These are phyloP conservation scores for Drosophila antonietae DNA, from an alignment of 2,888 invertebrate genomes.

Conservation along the genomic window DNA sequence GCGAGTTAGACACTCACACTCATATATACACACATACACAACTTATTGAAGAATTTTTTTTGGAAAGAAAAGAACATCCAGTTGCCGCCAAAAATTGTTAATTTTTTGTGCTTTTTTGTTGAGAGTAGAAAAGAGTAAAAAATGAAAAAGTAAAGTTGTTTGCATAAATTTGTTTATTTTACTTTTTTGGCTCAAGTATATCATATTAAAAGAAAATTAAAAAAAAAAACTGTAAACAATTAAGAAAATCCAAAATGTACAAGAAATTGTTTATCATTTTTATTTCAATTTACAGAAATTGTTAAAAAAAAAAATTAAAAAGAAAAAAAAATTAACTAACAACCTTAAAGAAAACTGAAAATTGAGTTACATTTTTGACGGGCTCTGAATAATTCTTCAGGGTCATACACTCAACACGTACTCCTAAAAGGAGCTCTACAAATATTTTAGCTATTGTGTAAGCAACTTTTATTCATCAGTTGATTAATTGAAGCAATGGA, in stretches of 20 bases:
- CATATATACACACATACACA: slow-evolving; percentile 6
- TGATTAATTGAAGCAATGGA: neutral
- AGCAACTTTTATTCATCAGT: slow-evolving; percentile 18
- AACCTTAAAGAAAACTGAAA: slow-evolving; percentile 28
- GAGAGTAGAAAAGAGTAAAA: slow-evolving; percentile 24
- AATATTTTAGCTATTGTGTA: slow-evolving; percentile 20
- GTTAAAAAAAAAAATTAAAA: slow-evolving; percentile 42
- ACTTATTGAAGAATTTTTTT: slow-evolving; percentile 17
- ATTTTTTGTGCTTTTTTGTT: slow-evolving; percentile 50
- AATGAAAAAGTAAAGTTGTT: slow-evolving; percentile 29
- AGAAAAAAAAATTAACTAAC: slow-evolving; percentile 6
- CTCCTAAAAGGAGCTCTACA: slow-evolving; percentile 16
- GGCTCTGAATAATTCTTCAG: neutral
- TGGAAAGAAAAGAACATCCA: slow-evolving; percentile 10
- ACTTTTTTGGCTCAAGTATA: slow-evolving; percentile 34
- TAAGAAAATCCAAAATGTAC: slow-evolving; percentile 69
- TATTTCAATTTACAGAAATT: slow-evolving; percentile 54
- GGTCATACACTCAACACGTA: slow-evolving; percentile 7
- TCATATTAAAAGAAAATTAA: slow-evolving; percentile 18
- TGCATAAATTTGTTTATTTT: slow-evolving; percentile 27
- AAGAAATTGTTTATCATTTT: slow-evolving; percentile 46
- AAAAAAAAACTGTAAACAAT: slow-evolving; percentile 23
- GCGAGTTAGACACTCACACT: slow-evolving; percentile 43
- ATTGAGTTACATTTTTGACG: slow-evolving; percentile 35
- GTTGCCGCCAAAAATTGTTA: slow-evolving; percentile 34